phyloP scores from a whole-genome alignment of 2,797 vertebrate genomes.

The Protonibea diacanthus region DNA sequence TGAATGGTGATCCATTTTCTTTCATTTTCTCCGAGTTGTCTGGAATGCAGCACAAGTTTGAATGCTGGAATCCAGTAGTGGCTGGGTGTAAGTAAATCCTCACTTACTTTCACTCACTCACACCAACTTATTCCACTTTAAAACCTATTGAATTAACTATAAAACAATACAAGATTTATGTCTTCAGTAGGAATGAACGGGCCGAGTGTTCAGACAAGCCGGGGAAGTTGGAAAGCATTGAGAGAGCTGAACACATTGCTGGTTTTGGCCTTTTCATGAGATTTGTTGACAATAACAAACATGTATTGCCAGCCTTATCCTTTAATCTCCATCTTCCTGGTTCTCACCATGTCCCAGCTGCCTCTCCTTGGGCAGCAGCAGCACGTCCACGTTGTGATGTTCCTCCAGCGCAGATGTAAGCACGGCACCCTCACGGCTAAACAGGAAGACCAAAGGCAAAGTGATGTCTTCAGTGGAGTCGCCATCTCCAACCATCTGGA shows the following conservation, averaged over 20 bases:
- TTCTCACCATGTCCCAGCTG: conserved; percentile 84
- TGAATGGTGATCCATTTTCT: too few relatives aligned
- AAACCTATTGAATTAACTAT: not conserved
- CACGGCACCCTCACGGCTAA: conserved; percentile 83
- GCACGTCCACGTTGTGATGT: conserved; percentile 86
- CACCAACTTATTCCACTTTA: not conserved
- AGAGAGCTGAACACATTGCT: not conserved
- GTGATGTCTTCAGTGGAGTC: conserved; percentile 83
- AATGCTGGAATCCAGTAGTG: not conserved
- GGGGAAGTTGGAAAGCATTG: not conserved
- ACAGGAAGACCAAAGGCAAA: conserved; percentile 87
- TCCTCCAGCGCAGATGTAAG: conserved; percentile 84
- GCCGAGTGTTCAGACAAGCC: not conserved
- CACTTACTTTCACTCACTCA: not conserved
- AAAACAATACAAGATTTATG: not conserved
- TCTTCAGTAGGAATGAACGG: not conserved
- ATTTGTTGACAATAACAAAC: conserved; percentile 6
- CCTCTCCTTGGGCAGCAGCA: conserved; percentile 84
- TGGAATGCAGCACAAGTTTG: not conserved
- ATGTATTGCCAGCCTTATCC: not conserved
- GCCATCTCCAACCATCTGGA: conserved; percentile 90
- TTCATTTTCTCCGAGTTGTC: too few relatives aligned
- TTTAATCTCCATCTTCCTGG: not conserved
- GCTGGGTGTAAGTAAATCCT: too few relatives aligned
- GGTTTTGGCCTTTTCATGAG: not conserved